Evolutionary conservation across 2,113 vertebrate genomes (phyloP).

Genomic region (Ochotona princeps): DNA sequence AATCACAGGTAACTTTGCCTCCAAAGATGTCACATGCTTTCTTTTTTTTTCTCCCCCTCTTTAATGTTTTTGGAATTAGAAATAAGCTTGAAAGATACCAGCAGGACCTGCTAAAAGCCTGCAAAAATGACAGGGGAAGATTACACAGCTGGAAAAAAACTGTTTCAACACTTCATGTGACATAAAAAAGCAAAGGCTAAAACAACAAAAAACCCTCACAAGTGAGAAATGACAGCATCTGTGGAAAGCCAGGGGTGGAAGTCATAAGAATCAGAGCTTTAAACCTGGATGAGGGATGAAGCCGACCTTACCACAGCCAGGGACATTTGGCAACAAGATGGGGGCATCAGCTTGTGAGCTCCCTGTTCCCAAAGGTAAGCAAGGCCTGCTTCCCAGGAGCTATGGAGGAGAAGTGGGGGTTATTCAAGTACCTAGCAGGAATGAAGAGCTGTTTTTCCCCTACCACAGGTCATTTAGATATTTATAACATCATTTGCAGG

Average conservation of each 20-base stretch:
- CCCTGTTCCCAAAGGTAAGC: not conserved
- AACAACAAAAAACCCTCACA: not conserved
- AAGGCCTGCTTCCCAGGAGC: not conserved
- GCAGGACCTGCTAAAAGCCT: conserved; percentile 15
- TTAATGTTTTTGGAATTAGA: conserved; percentile 66
- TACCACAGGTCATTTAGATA: too few relatives aligned
- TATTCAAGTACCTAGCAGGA: not conserved
- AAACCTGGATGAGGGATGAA: not conserved
- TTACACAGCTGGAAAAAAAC: conserved; percentile 51
- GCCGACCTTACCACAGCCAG: not conserved
- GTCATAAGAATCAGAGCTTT: not conserved
- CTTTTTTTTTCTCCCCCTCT: not conserved
- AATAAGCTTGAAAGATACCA: conserved; percentile 46
- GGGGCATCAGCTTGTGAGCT: not conserved
- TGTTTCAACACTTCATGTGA: not conserved
- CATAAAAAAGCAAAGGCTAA: conserved; percentile 42
- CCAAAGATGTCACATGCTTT: not conserved
- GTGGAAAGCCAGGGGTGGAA: not conserved
- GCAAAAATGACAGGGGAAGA: conserved; percentile 53
- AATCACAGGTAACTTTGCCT: not conserved
- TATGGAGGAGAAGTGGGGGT: not conserved
- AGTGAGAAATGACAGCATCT: conserved; percentile 13
- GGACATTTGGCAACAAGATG: not conserved
- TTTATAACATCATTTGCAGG: too few relatives aligned
- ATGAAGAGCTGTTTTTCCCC: too few relatives aligned